Conservation (phyloP, 2,888 invertebrate species). For the Chydorus sphaericus region DNA sequence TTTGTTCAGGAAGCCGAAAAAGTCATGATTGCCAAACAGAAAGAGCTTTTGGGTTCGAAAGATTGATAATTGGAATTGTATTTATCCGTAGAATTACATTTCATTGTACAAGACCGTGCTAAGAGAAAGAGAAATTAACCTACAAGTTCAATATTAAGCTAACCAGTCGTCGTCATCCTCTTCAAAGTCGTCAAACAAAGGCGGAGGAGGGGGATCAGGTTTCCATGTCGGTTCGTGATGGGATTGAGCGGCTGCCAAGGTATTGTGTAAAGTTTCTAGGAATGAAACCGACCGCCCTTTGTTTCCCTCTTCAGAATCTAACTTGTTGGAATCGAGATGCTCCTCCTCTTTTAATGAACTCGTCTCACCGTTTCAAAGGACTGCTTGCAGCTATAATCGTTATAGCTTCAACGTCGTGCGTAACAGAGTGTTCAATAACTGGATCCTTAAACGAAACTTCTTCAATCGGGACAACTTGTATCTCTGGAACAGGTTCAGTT, state of each 20-base stretch:
- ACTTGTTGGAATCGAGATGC: neutral
- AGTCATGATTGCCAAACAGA: conserved; percentile 50
- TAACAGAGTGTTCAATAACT: neutral
- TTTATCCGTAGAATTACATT: neutral
- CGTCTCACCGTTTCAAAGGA: neutral
- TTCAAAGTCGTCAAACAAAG: conserved; percentile 8
- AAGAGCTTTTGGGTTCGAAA: conserved; percentile 48
- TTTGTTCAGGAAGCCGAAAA: conserved; percentile 48
- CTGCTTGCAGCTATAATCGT: neutral
- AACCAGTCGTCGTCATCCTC: neutral
- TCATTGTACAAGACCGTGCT: too few species aligned
- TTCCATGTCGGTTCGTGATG: conserved; percentile 1
- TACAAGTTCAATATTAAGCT: neutral
- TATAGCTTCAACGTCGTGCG: neutral
- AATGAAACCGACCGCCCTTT: neutral
- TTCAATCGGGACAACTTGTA: too few species aligned
- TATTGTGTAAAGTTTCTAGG: neutral
- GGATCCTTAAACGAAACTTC: too few species aligned
- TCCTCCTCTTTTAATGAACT: neutral
- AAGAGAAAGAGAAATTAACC: too few species aligned
- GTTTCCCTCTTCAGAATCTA: neutral
- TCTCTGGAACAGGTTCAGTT: neutral
- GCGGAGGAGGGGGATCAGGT: conserved; percentile 13
- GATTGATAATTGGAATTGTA: neutral
- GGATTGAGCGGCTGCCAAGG: neutral